Percentiles rank a stretch among this genome's conserved stretches.
Conservation (phyloP, 2,888 invertebrate species). For the Macaria notata region DNA sequence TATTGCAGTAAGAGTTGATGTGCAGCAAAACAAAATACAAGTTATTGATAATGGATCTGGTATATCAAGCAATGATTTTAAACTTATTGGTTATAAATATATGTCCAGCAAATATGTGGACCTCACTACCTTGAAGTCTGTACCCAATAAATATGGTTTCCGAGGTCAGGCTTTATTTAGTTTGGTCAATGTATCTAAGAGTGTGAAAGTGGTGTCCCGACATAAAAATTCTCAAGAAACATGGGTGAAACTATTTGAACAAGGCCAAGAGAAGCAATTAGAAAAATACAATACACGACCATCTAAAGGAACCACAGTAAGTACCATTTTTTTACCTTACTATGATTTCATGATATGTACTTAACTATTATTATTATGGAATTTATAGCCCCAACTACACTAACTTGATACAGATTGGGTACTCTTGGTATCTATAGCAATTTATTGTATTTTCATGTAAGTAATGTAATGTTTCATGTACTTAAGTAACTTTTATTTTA, state of each 20-base stretch:
- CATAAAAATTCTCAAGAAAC: conserved; percentile 69
- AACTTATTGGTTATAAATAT: conserved; percentile 82
- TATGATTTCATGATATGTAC: no score
- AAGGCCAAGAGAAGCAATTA: conserved; percentile 68
- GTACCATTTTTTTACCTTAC: conserved; percentile 26
- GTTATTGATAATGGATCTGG: conserved; percentile 91
- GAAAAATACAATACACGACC: conserved; percentile 70
- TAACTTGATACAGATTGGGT: no score
- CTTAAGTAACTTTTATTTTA: no score
- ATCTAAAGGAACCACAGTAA: conserved; percentile 86
- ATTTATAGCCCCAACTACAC: no score
- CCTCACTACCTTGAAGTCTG: conserved; percentile 73
- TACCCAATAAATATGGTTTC: conserved; percentile 84
- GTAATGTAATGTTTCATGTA: no score
- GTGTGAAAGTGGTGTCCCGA: conserved; percentile 83
- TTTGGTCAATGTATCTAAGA: conserved; percentile 80
- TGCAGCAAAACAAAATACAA: conserved; percentile 84
- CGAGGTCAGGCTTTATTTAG: conserved; percentile 86
- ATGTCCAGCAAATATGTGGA: conserved; percentile 85
- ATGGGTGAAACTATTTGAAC: conserved; percentile 79
- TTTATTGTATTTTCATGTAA: no score
- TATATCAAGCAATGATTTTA: conserved; percentile 80
- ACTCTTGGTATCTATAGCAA: no score
- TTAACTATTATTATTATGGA: no score
- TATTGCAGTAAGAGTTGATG: conserved; percentile 86